Evolutionary conservation across 2,113 vertebrate genomes (phyloP), one percentile per base, ranked within the genome.

Genomic region (Gobiocypris rarus): DNA sequence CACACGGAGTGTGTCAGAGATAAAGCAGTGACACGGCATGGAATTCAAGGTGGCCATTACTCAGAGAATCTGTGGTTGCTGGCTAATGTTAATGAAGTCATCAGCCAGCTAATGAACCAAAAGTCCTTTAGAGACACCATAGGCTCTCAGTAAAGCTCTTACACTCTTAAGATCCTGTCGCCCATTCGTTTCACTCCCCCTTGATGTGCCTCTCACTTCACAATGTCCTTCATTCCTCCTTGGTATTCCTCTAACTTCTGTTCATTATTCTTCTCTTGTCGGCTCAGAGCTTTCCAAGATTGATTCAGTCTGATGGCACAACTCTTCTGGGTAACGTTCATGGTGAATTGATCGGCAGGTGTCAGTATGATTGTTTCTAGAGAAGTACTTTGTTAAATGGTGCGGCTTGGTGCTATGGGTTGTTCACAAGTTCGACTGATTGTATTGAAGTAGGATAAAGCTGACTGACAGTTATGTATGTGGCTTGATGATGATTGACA

Each of bases 31-130:
- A 45, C 22, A 5, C 13, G 38, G 5, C 69, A 24, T 73, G 41
- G 41, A 48, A 22, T 45, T 73, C 70, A 15, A 48, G 70, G 22
- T 13, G 41, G n/a, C 5, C 70, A 45, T 73, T 73, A 73, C 70
- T 73, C 70, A 73, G 70, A 6, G 13, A 43, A 5, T 73, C 70
- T 73, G n/a, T 48, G n/a, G 22, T 26, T 41, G 65, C 24, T 5
- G 54, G 82, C 87, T 89, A 89, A 89, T 85, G 5, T 24, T 34
- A 56, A 67, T 75, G 76, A 75, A 38, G 17, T 41, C 69, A 54
- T 87, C 82, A 71, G 43, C 76, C 31, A 38, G 61, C 73, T 83
- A 83, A 82, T 26, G 79, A 83, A 43, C 59, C 38, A 14, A 78
- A 61, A 24, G 63, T 76, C 78, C 83, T 82, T 82, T 71, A 84